Evolutionary conservation across 2,888 invertebrate species (phyloP), one percentile per base, ranked within the genome.

Genomic region (Callinectes sapidus): DNA sequence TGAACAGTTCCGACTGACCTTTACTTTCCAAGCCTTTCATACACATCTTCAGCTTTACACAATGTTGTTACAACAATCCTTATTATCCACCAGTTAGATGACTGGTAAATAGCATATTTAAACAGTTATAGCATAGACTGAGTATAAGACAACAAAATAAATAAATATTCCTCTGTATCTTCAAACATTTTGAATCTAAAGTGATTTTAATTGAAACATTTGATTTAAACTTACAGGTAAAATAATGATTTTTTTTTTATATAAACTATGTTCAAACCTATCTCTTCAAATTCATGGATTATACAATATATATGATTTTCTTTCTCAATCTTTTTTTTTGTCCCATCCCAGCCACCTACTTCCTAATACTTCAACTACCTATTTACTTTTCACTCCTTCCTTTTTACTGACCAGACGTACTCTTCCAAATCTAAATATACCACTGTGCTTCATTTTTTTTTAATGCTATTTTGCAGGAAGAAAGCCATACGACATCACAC

Each of bases 401-500:
- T 89, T 77, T 77, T 87, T 87, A 48, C 90, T 90, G n/a, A 90
- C 81, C 90, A 90, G 88, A 90, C 90, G 48, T 88, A 87, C 90
- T 91, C 77, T 89, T 87, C 32, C 90, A 87, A 90, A 42, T 61
- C 87, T 90, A 90, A 88, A 88, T 91, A 93, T 91, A 91, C 92
- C 89, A 87, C 92, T 55, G 88, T 93, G 91, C 89, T 93, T 87
- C 91, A 91, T 91, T 91, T 91, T 39, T 39, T 71, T 91, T 71
- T 86, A 89, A 93, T 91, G 90, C 91, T 91, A 91, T 91, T 91
- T 93, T 91, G 90, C 90, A 90, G 89, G 90, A 91, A 91, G 91
- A 91, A 93, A 93, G 92, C 91, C 92, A 91, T 90, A 93, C 89
- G 89, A 91, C 92, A 90, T 92, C 90, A 91, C 92, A 88, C 77